Conservation (phyloP, 2,113 vertebrate genomes). For the Hiodon alosoides region DNA sequence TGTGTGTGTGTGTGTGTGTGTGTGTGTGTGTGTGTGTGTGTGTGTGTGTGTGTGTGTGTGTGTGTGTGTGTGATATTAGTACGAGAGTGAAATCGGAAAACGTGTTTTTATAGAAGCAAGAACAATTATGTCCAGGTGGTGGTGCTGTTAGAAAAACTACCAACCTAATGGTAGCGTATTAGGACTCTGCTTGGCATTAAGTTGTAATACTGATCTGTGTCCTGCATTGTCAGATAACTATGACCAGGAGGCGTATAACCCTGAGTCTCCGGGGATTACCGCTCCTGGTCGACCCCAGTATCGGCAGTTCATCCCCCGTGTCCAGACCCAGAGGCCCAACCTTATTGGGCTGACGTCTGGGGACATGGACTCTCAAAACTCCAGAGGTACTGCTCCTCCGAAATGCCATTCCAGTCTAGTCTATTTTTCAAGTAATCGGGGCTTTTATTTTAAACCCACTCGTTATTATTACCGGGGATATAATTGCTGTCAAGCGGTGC, state of each 20-base stretch:
- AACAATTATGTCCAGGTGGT: neutral
- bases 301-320: slow-evolving; percentile 89
- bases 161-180: no score
- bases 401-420: neutral
- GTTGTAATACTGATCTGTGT: neutral
- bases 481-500: neutral
- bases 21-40: no score
- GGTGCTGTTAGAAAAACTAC: slow-evolving; percentile 1
- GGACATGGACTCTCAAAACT: slow-evolving; percentile 70
- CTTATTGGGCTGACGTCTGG: slow-evolving; percentile 92
- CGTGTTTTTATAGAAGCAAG: neutral
- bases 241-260: slow-evolving; percentile 96
- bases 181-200: no score
- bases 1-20: no score
- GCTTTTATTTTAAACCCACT: neutral
- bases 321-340: slow-evolving; percentile 90
- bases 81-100: no score
- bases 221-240: slow-evolving; percentile 76
- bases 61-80: no score
- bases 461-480: neutral
- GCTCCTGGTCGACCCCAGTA: slow-evolving; percentile 82
- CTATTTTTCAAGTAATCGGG: neutral
- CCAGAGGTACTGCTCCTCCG: slow-evolving; percentile 70
- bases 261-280: slow-evolving; percentile 95
- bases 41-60: no score